Base-by-base conservation (phyloP, 2,113 vertebrate genomes). In the Mobula birostris region DNA sequence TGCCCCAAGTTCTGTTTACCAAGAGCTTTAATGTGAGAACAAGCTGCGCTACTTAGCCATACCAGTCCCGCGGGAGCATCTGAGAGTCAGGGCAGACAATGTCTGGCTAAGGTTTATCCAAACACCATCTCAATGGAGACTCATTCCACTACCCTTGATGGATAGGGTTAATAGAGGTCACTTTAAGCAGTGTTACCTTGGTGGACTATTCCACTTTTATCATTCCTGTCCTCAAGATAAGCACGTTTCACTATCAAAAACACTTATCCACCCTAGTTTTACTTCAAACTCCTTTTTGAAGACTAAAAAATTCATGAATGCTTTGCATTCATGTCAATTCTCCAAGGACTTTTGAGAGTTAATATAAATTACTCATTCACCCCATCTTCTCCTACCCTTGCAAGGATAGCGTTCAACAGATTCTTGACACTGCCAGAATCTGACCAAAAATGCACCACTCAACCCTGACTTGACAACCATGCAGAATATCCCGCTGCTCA, bases 11-110 rank as follows among this genome's bases (percentile, higher is more conserved):
- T 94, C 94, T 87, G 94, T 94, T 94, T 82, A 78, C 63, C 76
- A 94, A 94, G 95, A 94, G 94, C 94, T 95, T 95, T 95, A 95
- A 95, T 95, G 95, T 95, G 95, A 96, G 96, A 96, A 96, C 95
- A 94, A 94, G 77, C n/a, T 94, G 94, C 94, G 94, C 94, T 96
- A 95, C 0, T 95, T 95, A 95, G 88, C 94, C 94, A 70, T 32
- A 85, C 40, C 56, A 92, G 80, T 95, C 96, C 96, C 95, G 87
- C 17, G 94, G 95, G 96, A 94, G 82, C 95, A 94, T 8, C 95
- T 94, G 17, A 94, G 96, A 95, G 94, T 80, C 96, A 94, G 8
- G 91, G 91, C 66, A 93, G 91, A 93, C 91, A 93, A 40, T 93
- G 68, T 94, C 74, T 48, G 95, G 95, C 95, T 96, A 95, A 95